These are phyloP conservation scores for Lucinisca nassula DNA, from an alignment of 2,888 invertebrate species.

Conservation along the genomic window DNA sequence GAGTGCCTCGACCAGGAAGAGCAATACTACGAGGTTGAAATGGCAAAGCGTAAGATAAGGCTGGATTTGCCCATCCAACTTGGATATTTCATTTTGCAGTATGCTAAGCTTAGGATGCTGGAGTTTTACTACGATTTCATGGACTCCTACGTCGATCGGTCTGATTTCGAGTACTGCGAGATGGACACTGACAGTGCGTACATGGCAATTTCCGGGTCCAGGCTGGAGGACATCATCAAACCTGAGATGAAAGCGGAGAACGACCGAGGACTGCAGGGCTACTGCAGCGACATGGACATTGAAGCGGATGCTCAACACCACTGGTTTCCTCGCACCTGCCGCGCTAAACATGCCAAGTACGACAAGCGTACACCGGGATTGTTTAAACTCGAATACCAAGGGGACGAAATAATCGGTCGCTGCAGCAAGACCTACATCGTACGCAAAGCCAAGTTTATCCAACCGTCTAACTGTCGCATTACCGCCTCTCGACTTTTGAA, in stretches of 20 bases:
- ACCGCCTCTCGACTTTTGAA: too few relatives aligned
- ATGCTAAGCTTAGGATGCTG: constrained; percentile 57
- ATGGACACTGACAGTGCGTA: constrained; percentile 65
- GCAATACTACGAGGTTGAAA: constrained; percentile 38
- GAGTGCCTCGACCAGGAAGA: constrained; percentile 23
- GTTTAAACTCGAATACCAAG: constrained; percentile 1
- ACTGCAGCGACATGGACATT: background rate
- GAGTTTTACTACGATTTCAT: constrained; percentile 42
- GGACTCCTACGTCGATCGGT: constrained; percentile 28
- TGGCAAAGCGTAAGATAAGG: constrained; percentile 22
- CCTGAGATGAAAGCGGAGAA: constrained; percentile 5
- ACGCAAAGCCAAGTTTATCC: too few relatives aligned
- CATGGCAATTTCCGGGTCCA: constrained; percentile 12
- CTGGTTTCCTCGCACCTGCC: constrained; percentile 11
- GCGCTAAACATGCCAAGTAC: background rate
- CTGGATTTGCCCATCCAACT: constrained; percentile 51
- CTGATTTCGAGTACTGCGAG: constrained; percentile 42
- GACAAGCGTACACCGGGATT: background rate
- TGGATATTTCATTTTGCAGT: constrained; percentile 57
- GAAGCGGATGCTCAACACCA: background rate
- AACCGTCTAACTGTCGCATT: too few relatives aligned
- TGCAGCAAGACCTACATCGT: constrained; percentile 5
- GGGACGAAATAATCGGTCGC: background rate
- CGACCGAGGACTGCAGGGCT: background rate
- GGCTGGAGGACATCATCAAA: constrained; percentile 12